phyloP scores from a whole-genome alignment of 2,797 vertebrate species.

The Anolis apletophallus region DNA sequence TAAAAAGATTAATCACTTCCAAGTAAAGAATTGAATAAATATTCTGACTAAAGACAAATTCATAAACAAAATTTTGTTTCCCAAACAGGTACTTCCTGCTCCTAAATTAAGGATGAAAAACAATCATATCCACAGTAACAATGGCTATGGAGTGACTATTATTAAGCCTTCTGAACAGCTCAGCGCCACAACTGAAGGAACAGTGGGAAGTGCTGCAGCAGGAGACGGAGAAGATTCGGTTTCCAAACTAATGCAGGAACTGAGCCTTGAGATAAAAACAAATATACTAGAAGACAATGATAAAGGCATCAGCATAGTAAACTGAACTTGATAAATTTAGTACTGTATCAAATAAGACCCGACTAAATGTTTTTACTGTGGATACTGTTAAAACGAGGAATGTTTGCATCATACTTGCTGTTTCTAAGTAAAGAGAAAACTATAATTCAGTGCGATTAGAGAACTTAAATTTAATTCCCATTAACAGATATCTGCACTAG shows the following conservation, averaged over 20 bases:
- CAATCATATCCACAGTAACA: slow-evolving; percentile 71
- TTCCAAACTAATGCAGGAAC: slow-evolving; percentile 68
- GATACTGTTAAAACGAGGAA: not conserved
- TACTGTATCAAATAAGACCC: slow-evolving; percentile 15
- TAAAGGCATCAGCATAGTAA: slow-evolving; percentile 68
- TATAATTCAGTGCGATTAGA: not conserved
- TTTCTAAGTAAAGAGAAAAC: not conserved
- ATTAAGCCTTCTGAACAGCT: slow-evolving; percentile 66
- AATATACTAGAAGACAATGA: slow-evolving; percentile 70
- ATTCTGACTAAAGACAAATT: not conserved
- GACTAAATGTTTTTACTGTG: not conserved
- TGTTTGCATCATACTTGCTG: not conserved
- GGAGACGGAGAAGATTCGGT: slow-evolving; percentile 60
- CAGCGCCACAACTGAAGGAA: slow-evolving; percentile 52
- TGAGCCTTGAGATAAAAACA: slow-evolving; percentile 68
- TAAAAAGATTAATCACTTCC: not conserved
- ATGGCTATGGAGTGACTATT: slow-evolving; percentile 69
- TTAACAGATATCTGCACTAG: not conserved
- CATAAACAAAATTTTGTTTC: slow-evolving; percentile 33
- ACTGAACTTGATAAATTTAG: slow-evolving; percentile 29
- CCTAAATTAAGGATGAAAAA: slow-evolving; percentile 75
- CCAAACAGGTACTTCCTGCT: slow-evolving; percentile 66
- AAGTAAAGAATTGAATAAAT: not conserved
- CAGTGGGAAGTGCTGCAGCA: slow-evolving; percentile 58
- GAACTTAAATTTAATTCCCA: not conserved